These are phyloP conservation scores for Mobula birostris DNA, from an alignment of 2,113 vertebrate genomes.

Conservation along the genomic window DNA sequence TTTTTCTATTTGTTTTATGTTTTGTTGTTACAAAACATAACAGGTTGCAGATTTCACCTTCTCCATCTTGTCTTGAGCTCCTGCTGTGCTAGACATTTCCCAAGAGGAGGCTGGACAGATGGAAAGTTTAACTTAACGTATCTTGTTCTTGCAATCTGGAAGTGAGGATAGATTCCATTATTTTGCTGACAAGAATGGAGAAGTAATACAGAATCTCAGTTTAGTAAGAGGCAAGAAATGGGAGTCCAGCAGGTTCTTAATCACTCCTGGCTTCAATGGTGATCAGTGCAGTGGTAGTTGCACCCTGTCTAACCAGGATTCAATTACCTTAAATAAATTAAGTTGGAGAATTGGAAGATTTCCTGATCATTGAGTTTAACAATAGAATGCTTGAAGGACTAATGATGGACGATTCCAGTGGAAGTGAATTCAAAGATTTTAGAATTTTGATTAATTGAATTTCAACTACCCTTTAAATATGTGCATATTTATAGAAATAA, in stretches of 20 bases:
- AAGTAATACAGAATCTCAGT: not conserved
- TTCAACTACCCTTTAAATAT: not conserved
- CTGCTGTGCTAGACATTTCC: not conserved
- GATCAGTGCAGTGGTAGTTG: too few relatives aligned
- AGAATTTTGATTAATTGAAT: not conserved
- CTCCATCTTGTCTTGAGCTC: not conserved
- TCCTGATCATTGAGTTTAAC: not conserved
- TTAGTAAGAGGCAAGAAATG: not conserved
- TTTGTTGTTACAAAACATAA: too few relatives aligned
- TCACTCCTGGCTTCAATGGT: not conserved
- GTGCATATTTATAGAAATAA: too few relatives aligned
- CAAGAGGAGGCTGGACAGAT: not conserved
- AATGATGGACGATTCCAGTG: not conserved
- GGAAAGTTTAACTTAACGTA: not conserved
- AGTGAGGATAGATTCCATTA: not conserved
- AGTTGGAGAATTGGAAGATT: not conserved
- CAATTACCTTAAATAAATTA: not conserved
- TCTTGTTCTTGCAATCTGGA: not conserved
- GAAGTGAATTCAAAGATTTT: not conserved
- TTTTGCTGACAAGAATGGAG: not conserved
- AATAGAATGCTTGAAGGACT: not conserved
- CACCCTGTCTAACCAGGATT: not conserved
- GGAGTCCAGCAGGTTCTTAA: not conserved
- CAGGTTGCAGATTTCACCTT: not conserved
- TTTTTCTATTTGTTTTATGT: too few relatives aligned